phyloP scores from a whole-genome alignment of 2,113 vertebrate species.

The Siphamia tubifer region DNA sequence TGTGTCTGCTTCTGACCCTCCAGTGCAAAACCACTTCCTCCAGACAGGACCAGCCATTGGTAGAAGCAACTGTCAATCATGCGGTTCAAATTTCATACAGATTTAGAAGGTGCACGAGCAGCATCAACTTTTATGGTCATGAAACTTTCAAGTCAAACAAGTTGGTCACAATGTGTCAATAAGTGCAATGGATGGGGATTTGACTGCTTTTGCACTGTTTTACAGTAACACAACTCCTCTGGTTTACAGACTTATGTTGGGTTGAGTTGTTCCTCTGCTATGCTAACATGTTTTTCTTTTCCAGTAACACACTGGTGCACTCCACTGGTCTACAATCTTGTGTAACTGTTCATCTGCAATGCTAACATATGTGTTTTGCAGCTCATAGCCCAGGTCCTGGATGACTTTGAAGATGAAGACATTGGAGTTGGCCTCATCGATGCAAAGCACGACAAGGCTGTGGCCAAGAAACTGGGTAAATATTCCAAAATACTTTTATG shows the following conservation, averaged over 20 bases:
- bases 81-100: conserved; percentile 77
- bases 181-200: background rate
- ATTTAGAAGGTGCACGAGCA: conserved; percentile 79
- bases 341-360: background rate
- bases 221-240: no score
- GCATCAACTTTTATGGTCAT: conserved; percentile 79
- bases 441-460: conserved; percentile 83
- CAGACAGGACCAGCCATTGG: conserved; percentile 51
- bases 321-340: background rate
- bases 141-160: conserved; percentile 26
- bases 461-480: conserved; percentile 90
- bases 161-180: conserved; percentile 26
- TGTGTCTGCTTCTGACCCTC: conserved; percentile 20
- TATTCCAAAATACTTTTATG: background rate
- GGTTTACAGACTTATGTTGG: background rate
- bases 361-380: conserved; percentile 62
- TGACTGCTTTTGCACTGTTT: no score
- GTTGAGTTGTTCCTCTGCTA: background rate
- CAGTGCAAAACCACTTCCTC: conserved; percentile 45
- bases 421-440: conserved; percentile 88
- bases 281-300: conserved; percentile 13
- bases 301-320: no score
- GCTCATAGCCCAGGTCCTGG: conserved; percentile 91
- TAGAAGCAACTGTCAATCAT: conserved; percentile 65
- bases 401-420: conserved; percentile 88